Evolutionary conservation across 2,797 vertebrate genomes (phyloP).

Genomic region (Micropoecilia bifurca): DNA sequence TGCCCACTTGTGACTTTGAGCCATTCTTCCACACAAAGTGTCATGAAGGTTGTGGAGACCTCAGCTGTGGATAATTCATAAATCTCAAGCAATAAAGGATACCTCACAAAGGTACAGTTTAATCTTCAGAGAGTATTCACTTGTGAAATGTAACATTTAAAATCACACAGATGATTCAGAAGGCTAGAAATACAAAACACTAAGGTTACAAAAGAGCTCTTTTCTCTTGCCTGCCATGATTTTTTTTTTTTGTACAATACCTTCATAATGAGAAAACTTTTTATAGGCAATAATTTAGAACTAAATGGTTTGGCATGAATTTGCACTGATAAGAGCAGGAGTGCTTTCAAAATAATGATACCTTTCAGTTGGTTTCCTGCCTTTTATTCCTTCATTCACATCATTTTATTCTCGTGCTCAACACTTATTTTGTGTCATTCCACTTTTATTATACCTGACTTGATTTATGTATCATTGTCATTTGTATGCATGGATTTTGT

Average conservation of each 20-base stretch:
- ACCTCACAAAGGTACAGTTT: too few relatives aligned
- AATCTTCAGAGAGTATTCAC: not conserved
- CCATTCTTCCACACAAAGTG: not conserved
- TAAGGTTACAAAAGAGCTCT: not conserved
- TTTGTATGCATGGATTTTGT: not conserved
- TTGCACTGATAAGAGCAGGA: not conserved
- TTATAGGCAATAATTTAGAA: not conserved
- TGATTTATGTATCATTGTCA: not conserved
- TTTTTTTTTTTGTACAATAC: not conserved
- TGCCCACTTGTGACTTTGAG: not conserved
- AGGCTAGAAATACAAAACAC: not conserved
- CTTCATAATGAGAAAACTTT: not conserved
- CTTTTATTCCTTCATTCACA: not conserved
- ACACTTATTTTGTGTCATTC: not conserved
- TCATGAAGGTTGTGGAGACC: not conserved
- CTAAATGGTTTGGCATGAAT: conserved; percentile 1
- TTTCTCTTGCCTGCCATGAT: not conserved
- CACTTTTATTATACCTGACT: not conserved
- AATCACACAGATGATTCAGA: not conserved
- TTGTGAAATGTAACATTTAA: too few relatives aligned
- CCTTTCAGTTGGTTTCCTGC: not conserved
- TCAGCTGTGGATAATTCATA: too few relatives aligned
- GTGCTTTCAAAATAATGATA: not conserved
- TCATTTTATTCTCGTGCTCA: not conserved
- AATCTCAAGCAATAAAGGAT: too few relatives aligned